Evolutionary conservation across 1,140 invertebrate species (phyloP).

Genomic region (Papilio dardanus): DNA sequence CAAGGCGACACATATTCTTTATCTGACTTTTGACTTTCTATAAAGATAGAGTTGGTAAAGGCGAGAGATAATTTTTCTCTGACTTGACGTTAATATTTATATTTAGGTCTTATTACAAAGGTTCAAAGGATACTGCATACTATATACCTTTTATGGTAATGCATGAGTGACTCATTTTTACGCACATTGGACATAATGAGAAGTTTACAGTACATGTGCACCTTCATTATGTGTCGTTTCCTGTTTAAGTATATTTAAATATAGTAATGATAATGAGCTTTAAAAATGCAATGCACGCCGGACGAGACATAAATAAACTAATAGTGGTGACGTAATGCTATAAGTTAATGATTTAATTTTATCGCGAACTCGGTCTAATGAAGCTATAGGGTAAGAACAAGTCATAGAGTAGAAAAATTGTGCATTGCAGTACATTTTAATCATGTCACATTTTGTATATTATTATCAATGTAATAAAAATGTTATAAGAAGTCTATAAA

Average conservation of each 20-base stretch:
- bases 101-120: no score
- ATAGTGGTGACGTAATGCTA: neutral
- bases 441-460: neutral
- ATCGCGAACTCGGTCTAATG: neutral
- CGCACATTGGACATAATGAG: neutral
- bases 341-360: neutral
- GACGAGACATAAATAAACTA: slow-evolving; percentile 13
- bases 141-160: no score
- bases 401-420: neutral
- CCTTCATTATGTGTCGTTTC: slow-evolving; percentile 12
- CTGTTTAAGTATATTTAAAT: slow-evolving; percentile 22
- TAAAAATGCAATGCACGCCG: neutral
- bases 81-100: no score
- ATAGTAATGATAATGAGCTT: slow-evolving; percentile 21
- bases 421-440: neutral
- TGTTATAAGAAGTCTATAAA: neutral
- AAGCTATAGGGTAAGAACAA: neutral
- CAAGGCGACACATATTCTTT: no score
- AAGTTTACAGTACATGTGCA: neutral
- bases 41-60: no score
- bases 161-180: neutral
- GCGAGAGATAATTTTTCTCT: no score
- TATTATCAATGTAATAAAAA: neutral
- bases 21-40: no score
- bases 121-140: neutral